These are phyloP conservation scores for Aphelocoma californica DNA, from an alignment of 2,797 vertebrate species.

Conservation along the genomic window DNA sequence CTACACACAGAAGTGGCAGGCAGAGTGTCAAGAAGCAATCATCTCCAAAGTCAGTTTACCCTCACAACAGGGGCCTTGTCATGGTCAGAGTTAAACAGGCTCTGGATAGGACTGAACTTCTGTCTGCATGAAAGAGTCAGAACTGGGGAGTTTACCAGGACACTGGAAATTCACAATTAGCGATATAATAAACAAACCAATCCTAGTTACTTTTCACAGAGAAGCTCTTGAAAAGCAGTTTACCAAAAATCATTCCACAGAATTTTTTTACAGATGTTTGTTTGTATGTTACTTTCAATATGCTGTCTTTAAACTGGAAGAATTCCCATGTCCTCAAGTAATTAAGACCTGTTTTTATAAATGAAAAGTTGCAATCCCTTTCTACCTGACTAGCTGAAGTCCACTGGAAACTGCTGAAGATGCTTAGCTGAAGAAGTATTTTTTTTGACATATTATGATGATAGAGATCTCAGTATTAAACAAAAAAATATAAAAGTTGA, in stretches of 20 bases:
- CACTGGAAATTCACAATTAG: background rate
- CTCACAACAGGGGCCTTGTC: conserved; percentile 49
- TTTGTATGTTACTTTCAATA: background rate
- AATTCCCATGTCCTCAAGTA: background rate
- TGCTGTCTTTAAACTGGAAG: background rate
- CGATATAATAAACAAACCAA: background rate
- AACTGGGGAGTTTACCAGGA: background rate
- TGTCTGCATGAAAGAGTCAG: background rate
- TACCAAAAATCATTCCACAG: background rate
- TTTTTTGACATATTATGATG: background rate
- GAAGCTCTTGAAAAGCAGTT: background rate
- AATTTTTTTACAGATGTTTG: background rate
- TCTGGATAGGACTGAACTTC: background rate
- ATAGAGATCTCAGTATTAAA: background rate
- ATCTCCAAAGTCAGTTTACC: conserved; percentile 51
- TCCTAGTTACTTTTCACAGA: background rate
- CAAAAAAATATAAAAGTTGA: background rate
- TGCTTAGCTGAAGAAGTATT: background rate
- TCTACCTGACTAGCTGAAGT: background rate
- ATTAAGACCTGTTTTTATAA: background rate
- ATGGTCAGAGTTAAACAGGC: conserved; percentile 29
- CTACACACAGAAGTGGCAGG: conserved; percentile 28
- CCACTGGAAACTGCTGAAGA: background rate
- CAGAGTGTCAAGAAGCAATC: conserved; percentile 57
- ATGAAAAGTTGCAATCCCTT: background rate